Base-by-base conservation (phyloP, 2,888 invertebrate species). In the Caenorhabditis becei region DNA sequence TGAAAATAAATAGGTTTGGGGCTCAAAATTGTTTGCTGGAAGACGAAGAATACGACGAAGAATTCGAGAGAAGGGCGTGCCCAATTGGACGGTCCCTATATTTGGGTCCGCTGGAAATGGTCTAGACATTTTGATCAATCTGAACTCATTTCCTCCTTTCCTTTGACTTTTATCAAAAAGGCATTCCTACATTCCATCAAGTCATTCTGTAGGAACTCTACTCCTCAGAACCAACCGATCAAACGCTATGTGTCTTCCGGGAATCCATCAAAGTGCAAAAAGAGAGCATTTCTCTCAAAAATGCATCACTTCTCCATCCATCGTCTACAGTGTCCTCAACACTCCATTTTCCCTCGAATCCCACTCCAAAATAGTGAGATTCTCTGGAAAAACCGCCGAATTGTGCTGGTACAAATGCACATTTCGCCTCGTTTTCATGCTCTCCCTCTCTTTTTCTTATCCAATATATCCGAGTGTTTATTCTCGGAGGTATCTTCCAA, bases 191-290 rank as follows among this genome's bases (percentile, higher is more conserved):
- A n/a, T n/a, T n/a, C n/a, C n/a, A n/a, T n/a, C n/a, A n/a, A n/a
- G n/a, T n/a, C n/a, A n/a, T n/a, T n/a, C n/a, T n/a, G n/a, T n/a
- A n/a, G n/a, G n/a, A n/a, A n/a, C n/a, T n/a, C n/a, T n/a, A n/a
- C n/a, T n/a, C n/a, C n/a, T n/a, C n/a, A n/a, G n/a, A n/a, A n/a
- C n/a, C n/a, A n/a, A n/a, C 63, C 11, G 24, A 35, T 35, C n/a
- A 20, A 35, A 11, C 18, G 5, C 47, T 47, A 47, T 24, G 61
- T 28, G 26, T 53, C 53, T 7, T 65, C n/a, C 1, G 20, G 28
- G 37, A 66, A 66, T 66, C 26, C 32, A 70, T 70, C 35, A 49
- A 44, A 61, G 70, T 53, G 54, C 62, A 61, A 71, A 56, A 54
- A 49, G 28, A 59, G 61, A 61, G 51, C 35, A 32, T 41, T 24